These are phyloP conservation scores for Glossosoma conforme DNA, from an alignment of 1,140 invertebrate species.

Conservation along the genomic window DNA sequence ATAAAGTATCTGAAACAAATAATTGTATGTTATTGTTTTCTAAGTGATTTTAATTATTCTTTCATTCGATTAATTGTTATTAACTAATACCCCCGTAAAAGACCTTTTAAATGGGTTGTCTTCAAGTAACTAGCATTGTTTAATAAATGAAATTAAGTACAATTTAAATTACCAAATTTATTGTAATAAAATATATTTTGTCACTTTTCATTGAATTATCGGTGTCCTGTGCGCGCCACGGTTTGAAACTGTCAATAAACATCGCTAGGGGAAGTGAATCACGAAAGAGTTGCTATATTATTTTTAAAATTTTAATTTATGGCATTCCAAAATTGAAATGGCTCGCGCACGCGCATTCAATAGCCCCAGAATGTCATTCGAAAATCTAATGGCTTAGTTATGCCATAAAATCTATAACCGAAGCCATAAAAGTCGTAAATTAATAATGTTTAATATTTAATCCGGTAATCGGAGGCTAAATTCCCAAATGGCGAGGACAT, in stretches of 20 bases:
- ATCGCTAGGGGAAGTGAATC: constrained; percentile 20
- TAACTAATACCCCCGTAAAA: too few relatives aligned
- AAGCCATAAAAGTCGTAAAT: constrained; percentile 29
- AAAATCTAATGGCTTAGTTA: constrained; percentile 29
- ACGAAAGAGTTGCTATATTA: constrained; percentile 25
- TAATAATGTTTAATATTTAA: constrained; percentile 26
- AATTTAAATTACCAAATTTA: too few relatives aligned
- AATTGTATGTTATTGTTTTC: too few relatives aligned
- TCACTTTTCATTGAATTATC: too few relatives aligned
- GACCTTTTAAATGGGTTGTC: too few relatives aligned
- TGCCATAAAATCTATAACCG: constrained; percentile 24
- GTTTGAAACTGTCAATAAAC: constrained; percentile 13
- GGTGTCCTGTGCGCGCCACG: neutral
- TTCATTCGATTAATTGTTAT: too few relatives aligned
- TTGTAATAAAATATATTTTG: too few relatives aligned
- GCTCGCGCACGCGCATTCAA: constrained; percentile 28
- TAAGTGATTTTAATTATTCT: too few relatives aligned
- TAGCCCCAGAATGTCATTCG: constrained; percentile 29
- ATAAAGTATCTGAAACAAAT: too few relatives aligned
- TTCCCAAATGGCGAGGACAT: constrained; percentile 13
- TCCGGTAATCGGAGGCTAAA: constrained; percentile 17
- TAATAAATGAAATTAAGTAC: too few relatives aligned
- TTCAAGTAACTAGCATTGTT: too few relatives aligned
- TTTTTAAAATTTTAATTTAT: constrained; percentile 32
- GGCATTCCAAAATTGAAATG: constrained; percentile 30